phyloP scores from a whole-genome alignment of 2,113 vertebrate species.

The Tragelaphus imberbis region DNA sequence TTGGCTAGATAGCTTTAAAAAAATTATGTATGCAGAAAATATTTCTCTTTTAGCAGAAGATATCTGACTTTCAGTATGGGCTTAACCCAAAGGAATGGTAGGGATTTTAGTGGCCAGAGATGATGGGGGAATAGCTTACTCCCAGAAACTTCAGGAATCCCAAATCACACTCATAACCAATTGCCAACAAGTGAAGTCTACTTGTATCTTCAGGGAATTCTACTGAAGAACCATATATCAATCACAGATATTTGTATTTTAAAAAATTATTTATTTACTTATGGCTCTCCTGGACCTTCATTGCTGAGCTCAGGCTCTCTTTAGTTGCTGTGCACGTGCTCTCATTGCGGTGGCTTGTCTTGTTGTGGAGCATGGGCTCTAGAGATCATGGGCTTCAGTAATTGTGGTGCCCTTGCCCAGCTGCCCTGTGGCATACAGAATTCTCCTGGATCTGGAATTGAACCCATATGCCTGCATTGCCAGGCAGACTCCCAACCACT shows the following conservation, averaged over 20 bases:
- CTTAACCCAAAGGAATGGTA: background rate
- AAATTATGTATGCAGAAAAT: background rate
- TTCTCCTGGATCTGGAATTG: background rate
- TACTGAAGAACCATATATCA: background rate
- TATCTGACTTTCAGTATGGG: background rate
- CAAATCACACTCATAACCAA: background rate
- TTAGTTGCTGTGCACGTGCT: background rate
- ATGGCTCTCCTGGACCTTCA: background rate
- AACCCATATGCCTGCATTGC: background rate
- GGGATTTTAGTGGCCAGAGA: background rate
- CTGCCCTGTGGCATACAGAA: background rate
- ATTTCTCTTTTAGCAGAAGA: background rate
- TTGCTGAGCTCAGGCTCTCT: background rate
- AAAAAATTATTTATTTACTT: background rate
- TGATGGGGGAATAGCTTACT: background rate
- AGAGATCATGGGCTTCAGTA: background rate
- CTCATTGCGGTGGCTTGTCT: background rate
- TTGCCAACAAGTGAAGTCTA: background rate
- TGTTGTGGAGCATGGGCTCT: background rate
- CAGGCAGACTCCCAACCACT: background rate
- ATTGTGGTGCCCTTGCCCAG: background rate
- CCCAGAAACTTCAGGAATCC: background rate
- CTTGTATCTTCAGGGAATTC: background rate
- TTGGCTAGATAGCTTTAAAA: background rate
- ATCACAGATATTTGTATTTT: background rate